A percentile compares a stretch with the other conserved stretches of the same genome.
phyloP scores from a whole-genome alignment of 2,888 invertebrate genomes.

The Thumatha senex region DNA sequence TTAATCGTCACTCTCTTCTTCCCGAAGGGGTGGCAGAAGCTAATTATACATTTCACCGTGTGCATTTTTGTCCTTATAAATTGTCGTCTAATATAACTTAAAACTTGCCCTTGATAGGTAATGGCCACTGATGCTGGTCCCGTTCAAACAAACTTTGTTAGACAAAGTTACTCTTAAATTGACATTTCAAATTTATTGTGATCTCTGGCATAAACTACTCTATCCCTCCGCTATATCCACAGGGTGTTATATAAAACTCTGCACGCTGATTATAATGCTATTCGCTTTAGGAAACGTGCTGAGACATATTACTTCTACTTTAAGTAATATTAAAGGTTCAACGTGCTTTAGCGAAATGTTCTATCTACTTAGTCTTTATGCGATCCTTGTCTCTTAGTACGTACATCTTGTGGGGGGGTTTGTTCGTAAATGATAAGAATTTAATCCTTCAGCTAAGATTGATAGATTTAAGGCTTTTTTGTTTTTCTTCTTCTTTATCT shows the following conservation, averaged over 20 bases:
- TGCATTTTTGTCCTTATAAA: too few relatives aligned
- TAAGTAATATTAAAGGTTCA: constrained; percentile 3
- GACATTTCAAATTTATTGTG: too few relatives aligned
- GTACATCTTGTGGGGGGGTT: not conserved
- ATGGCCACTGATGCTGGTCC: too few relatives aligned
- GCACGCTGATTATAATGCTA: constrained; percentile 33
- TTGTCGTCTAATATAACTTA: too few relatives aligned
- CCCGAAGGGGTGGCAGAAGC: too few relatives aligned
- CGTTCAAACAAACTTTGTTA: too few relatives aligned
- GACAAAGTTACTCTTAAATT: too few relatives aligned
- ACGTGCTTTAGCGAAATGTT: not conserved
- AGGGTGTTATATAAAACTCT: constrained; percentile 32
- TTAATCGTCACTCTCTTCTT: too few relatives aligned
- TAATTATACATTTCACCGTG: too few relatives aligned
- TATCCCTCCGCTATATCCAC: constrained; percentile 20
- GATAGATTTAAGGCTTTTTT: not conserved
- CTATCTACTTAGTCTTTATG: not conserved
- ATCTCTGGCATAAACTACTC: constrained; percentile 16
- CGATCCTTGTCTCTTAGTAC: not conserved
- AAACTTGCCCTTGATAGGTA: too few relatives aligned
- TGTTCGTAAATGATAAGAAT: not conserved
- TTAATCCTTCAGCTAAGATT: not conserved
- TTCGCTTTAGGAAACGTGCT: constrained; percentile 18
- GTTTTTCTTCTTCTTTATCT: too few relatives aligned
- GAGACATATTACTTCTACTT: constrained; percentile 4